Conservation (phyloP, 2,888 invertebrate genomes). For the Hemaris fuciformis region DNA sequence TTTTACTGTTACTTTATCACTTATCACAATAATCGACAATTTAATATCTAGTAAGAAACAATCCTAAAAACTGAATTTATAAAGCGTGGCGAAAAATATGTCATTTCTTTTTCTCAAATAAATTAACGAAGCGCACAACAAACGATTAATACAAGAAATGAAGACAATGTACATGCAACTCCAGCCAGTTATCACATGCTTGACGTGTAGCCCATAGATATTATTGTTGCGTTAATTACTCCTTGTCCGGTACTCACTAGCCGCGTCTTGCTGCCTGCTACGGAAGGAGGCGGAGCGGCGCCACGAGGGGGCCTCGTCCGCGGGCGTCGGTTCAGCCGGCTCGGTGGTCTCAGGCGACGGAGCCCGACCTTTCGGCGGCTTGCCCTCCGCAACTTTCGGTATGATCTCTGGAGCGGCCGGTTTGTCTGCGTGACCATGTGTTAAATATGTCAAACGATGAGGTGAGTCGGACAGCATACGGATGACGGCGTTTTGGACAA, state of each 20-base stretch:
- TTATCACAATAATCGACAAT: too few species aligned
- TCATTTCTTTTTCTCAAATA: too few species aligned
- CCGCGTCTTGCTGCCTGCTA: constrained; percentile 53
- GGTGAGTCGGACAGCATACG: neutral
- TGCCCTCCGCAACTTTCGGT: constrained; percentile 67
- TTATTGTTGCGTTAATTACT: neutral
- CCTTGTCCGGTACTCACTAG: constrained; percentile 54
- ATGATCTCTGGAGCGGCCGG: constrained; percentile 59
- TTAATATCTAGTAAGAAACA: too few species aligned
- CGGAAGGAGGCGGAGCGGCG: constrained; percentile 67
- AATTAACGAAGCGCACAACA: too few species aligned
- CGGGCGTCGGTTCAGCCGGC: constrained; percentile 33
- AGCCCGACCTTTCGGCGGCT: constrained; percentile 67
- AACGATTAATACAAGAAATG: neutral
- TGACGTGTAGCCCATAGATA: neutral
- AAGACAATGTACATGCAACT: neutral
- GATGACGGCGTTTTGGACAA: neutral
- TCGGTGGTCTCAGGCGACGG: constrained; percentile 59
- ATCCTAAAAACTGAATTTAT: too few species aligned
- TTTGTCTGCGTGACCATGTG: constrained; percentile 53
- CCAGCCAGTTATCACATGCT: neutral
- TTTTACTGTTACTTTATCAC: neutral
- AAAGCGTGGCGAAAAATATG: neutral
- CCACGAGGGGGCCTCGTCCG: constrained; percentile 72
- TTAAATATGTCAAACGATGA: constrained; percentile 25